Base-by-base conservation (phyloP, 2,797 vertebrate genomes). In the Austrolebias charrua region DNA sequence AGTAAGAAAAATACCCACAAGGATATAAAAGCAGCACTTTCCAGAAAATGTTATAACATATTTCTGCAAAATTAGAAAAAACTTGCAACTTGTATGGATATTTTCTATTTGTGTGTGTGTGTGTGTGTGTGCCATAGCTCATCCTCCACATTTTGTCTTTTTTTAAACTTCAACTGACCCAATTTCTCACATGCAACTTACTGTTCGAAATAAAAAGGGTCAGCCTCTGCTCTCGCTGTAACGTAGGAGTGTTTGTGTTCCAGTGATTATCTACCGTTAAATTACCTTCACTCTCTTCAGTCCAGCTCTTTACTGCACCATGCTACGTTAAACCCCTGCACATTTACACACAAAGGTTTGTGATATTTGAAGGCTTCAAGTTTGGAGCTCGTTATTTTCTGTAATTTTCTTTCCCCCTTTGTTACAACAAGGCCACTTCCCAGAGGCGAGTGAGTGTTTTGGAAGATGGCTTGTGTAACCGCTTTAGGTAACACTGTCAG, bases 161-260 rank as follows among this genome's bases (percentile, higher is more conserved):
- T 40, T 40, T 40, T 40, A 12, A 15, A 53, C 13, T 58, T 16
- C 61, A 42, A 15, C 42, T 78, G 49, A 63, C 69, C 75, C 49
- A 4, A 52, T 72, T 79, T 75, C 58, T 50, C 16, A 20, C 38
- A 55, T 29, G 50, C 44, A 72, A 19, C 44, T 46, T 40, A 29
- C 53, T 45, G 11, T 0, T 1, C 49, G 33, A 45, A 71, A 52
- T 56, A 33, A 55, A 56, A 60, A 56, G 58, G 35, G 40, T 57
- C 15, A 57, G 45, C 50, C 61, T 46, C 31, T 70, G 66, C 57
- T 65, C 72, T 59, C 69, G 69, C 77, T 79, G n/a, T 63, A 24
- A 24, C 24, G 67, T 65, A 24, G 47, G 53, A 59, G 59, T 69
- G 52, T 70, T 73, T 66, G 31, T 59, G 55, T 24, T 55, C 4